phyloP scores from a whole-genome alignment of 2,888 invertebrate genomes.

The Stenodera caucasica region DNA sequence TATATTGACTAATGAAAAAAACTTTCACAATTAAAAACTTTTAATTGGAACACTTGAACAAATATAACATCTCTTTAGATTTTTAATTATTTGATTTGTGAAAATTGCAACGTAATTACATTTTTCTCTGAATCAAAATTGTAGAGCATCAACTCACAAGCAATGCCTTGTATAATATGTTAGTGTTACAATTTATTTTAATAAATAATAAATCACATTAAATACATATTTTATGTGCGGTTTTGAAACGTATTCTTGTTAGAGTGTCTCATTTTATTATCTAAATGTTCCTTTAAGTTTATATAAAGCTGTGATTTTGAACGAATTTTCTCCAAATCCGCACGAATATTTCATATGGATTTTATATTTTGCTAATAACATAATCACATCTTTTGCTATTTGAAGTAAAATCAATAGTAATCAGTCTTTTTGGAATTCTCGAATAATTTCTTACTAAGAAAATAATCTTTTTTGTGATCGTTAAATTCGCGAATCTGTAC shows the following conservation, averaged over 20 bases:
- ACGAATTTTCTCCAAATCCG: conserved; percentile 13
- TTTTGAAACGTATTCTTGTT: no score
- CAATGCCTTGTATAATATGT: no score
- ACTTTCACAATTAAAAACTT: conserved; percentile 2
- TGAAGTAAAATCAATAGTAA: conserved; percentile 1
- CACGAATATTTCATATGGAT: conserved; percentile 15
- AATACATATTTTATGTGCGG: no score
- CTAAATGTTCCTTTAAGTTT: background rate
- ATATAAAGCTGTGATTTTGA: conserved; percentile 3
- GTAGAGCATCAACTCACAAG: no score
- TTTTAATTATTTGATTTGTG: background rate
- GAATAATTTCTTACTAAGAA: no score
- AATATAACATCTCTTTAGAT: background rate
- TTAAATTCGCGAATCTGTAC: no score
- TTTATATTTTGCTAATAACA: conserved; percentile 21
- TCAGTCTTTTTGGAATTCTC: conserved; percentile 5
- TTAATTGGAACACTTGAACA: background rate
- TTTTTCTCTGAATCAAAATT: background rate
- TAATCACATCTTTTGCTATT: conserved; percentile 9
- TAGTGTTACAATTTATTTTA: no score
- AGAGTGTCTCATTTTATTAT: no score
- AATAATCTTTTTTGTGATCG: no score
- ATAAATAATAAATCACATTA: no score
- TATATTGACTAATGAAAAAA: background rate
- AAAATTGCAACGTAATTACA: background rate